Evolutionary conservation across 2,113 vertebrate species (phyloP).

Genomic region (Paracanthobrama guichenoti): DNA sequence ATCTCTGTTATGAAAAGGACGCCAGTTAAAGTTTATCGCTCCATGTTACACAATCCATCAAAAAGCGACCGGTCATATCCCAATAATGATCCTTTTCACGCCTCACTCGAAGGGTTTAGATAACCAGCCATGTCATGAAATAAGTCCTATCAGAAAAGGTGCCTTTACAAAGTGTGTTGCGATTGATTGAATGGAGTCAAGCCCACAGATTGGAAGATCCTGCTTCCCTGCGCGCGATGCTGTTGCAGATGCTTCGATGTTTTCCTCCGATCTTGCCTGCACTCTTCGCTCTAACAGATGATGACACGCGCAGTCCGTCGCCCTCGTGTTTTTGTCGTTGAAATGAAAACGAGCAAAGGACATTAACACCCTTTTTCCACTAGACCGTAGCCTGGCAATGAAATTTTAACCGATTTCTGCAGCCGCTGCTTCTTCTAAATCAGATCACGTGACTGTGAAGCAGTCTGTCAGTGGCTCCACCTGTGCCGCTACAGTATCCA

Average conservation of each 20-base stretch:
- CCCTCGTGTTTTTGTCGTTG: background rate
- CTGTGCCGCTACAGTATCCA: conserved; percentile 79
- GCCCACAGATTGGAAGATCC: conserved; percentile 10
- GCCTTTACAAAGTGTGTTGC: background rate
- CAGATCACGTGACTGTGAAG: conserved; percentile 76
- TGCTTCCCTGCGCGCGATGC: conserved; percentile 13
- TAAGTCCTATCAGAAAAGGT: background rate
- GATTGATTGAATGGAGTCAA: conserved; percentile 4
- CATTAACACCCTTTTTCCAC: conserved; percentile 49
- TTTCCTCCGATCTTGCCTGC: background rate
- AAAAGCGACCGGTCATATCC: conserved; percentile 42
- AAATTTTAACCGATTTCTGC: conserved; percentile 64
- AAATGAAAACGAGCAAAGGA: conserved; percentile 10
- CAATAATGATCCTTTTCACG: conserved; percentile 11
- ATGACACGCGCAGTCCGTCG: background rate
- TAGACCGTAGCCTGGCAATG: conserved; percentile 29
- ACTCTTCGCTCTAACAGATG: background rate
- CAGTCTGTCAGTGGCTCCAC: conserved; percentile 77
- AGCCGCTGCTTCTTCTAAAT: conserved; percentile 71
- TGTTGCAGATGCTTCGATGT: conserved; percentile 36
- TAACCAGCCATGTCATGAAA: conserved; percentile 10
- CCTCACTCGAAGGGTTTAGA: background rate
- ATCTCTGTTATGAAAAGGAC: conserved; percentile 48
- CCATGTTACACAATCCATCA: conserved; percentile 62
- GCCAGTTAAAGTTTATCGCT: conserved; percentile 63